Evolutionary conservation across 2,888 invertebrate species (phyloP).

Genomic region (Himalopsyche kuldschensis): DNA sequence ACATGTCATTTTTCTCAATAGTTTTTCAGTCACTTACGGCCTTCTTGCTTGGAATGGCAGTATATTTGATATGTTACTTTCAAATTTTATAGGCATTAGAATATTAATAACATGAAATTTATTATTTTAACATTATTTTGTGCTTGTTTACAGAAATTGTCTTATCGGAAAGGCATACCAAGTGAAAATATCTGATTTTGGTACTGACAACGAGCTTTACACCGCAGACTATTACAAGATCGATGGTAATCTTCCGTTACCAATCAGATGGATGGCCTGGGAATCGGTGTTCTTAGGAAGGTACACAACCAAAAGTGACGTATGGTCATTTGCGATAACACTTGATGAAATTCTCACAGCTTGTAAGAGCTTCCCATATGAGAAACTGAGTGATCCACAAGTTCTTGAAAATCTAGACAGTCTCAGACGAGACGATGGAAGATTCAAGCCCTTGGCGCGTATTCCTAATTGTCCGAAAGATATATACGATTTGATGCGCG

Average conservation of each 20-base stretch:
- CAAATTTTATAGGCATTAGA: too few relatives aligned
- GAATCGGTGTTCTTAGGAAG: constrained; percentile 78
- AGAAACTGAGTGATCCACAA: constrained; percentile 76
- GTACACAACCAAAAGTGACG: constrained; percentile 81
- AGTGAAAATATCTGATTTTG: constrained; percentile 76
- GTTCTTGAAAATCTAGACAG: constrained; percentile 82
- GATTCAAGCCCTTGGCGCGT: constrained; percentile 58
- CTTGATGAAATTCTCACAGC: constrained; percentile 86
- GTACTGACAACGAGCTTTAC: constrained; percentile 69
- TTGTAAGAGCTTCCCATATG: constrained; percentile 81
- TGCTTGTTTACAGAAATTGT: constrained; percentile 66
- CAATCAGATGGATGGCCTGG: constrained; percentile 89
- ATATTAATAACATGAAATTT: neutral
- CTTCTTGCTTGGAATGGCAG: too few relatives aligned
- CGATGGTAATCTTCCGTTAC: constrained; percentile 58
- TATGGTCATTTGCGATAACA: constrained; percentile 87
- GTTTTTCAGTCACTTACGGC: too few relatives aligned
- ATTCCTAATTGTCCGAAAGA: constrained; percentile 81
- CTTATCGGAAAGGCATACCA: constrained; percentile 74
- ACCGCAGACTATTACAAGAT: constrained; percentile 70
- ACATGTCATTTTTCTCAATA: too few relatives aligned
- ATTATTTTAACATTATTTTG: neutral
- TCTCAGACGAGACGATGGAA: constrained; percentile 70
- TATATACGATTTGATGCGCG: constrained; percentile 83
- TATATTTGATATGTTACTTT: too few relatives aligned